Evolutionary conservation across 1,140 invertebrate genomes (phyloP), one percentile per base, ranked within the genome.

Genomic region (Eueides isabella): DNA sequence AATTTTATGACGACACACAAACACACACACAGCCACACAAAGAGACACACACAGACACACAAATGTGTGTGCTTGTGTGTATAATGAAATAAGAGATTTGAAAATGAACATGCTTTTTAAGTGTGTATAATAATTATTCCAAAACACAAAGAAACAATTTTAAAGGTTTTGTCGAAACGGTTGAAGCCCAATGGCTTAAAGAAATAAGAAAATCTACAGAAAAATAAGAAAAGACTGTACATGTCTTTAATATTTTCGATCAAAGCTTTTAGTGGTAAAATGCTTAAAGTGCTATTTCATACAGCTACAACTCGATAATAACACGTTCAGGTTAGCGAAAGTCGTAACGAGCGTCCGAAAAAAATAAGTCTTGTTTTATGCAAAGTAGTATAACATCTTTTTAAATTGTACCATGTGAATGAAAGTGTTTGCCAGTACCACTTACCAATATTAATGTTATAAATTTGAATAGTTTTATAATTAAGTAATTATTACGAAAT

Each of bases 321-420:
- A 75, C 64, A 71, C 11, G 68, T 44, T 33, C 67, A 19, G 16
- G 33, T 30, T 2, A 67, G 63, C 64, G 74, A 75, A 75, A 75
- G 74, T 75, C n/a, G n/a, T n/a, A n/a, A n/a, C n/a, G 74, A 75
- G 48, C 41, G 74, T 70, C 66, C 48, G 33, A 71, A 64, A 23
- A 64, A 41, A 62, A 41, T 41, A 44, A 63, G 12, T 61, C 41
- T 61, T 38, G 33, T 64, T 71, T 63, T 64, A 71, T 71, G 61
- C 69, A 63, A 71, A 71, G 30, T 38, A 71, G 61, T 71, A 63
- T 33, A 55, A 61, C 23, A 68, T 31, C 16, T 41, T 66, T 19
- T 7, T 19, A 66, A 35, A 66, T 26, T 23, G 33, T 38, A 66
- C 41, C 23, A 28, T 38, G 19, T 38, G 33, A 38, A 66, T 35